Evolutionary conservation across 1,140 invertebrate genomes (phyloP), one percentile per base, ranked within the genome.

Genomic region (Brachionus plicatilis): DNA sequence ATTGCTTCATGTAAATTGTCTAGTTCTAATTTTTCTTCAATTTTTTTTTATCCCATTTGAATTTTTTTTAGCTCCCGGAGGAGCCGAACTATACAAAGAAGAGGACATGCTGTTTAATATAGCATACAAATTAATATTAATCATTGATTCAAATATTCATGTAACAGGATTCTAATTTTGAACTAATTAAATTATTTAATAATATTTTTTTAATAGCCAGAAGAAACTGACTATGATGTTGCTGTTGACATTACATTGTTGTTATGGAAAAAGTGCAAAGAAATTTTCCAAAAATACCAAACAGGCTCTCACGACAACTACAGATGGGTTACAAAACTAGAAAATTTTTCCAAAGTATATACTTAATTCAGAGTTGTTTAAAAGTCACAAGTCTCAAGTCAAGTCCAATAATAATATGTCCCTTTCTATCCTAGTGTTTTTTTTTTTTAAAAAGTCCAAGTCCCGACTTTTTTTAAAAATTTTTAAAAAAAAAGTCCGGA

Each of bases 181-280:
- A 76, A 47, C 27, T 14, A n/a, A 29, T 47, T 47, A 1, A 47
- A 27, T 9, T 29, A 27, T 17, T 50, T 17, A 20, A 53, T 5
- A 24, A 53, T n/a, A 11, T 37, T 37, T 1, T 72, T 72, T 72
- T 45, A 20, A 20, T 41, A 76, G 72, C 20, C 72, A 27, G 20
- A 76, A 17, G 24, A 76, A 14, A 50, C 17, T 1, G 60, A 89
- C 70, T 85, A 88, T 7, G 89, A 90, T 84, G 87, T 89, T 79
- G 84, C 90, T 8, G 86, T 89, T 43, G 89, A 90, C 87, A 87
- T 88, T 27, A 86, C 86, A 43, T 83, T 89, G 17, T 87, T 87
- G 72, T 84, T 90, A 78, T 90, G 89, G 89, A 88, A 87, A 84
- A 89, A 88, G 85, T 88, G 88, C 75, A 89, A 90, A 82, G 84